phyloP scores from a whole-genome alignment of 64 coral and sea anemone species.

The Dendronephthya gigantea region DNA sequence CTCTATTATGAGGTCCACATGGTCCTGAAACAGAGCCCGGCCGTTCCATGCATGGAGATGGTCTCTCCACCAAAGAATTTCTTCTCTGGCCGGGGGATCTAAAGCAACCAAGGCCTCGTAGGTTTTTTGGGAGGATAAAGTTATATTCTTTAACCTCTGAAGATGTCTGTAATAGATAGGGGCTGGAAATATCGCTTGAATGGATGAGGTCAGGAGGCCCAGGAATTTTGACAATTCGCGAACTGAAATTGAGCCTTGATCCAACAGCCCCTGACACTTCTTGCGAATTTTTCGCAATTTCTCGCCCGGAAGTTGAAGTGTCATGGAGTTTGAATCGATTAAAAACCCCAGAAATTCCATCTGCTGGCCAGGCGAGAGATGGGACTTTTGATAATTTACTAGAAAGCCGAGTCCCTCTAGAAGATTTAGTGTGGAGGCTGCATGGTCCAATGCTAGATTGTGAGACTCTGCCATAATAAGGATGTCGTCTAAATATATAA shows the following conservation, averaged over 20 bases:
- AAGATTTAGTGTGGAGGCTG: neutral
- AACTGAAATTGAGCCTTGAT: neutral
- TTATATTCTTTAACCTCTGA: neutral
- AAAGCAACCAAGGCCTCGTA: neutral
- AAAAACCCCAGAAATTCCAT: neutral
- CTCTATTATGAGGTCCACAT: constrained; percentile 30
- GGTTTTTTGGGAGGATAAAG: neutral
- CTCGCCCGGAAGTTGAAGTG: neutral
- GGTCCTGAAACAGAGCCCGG: neutral
- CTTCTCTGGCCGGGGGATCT: neutral
- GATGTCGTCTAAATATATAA: constrained; percentile 13
- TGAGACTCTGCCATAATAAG: neutral
- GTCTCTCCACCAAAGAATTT: constrained; percentile 14
- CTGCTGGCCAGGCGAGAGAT: neutral
- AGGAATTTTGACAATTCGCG: neutral
- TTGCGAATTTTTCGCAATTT: constrained; percentile 13
- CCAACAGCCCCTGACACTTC: neutral
- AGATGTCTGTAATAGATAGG: constrained; percentile 11
- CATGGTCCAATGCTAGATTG: neutral
- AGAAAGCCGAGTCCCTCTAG: neutral
- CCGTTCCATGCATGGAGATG: neutral
- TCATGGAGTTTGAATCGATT: neutral
- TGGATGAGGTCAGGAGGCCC: neutral
- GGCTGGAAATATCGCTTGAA: neutral
- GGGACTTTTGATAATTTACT: constrained; percentile 8